phyloP scores from a whole-genome alignment of 2,888 invertebrate species.

The Maniola hyperantus region DNA sequence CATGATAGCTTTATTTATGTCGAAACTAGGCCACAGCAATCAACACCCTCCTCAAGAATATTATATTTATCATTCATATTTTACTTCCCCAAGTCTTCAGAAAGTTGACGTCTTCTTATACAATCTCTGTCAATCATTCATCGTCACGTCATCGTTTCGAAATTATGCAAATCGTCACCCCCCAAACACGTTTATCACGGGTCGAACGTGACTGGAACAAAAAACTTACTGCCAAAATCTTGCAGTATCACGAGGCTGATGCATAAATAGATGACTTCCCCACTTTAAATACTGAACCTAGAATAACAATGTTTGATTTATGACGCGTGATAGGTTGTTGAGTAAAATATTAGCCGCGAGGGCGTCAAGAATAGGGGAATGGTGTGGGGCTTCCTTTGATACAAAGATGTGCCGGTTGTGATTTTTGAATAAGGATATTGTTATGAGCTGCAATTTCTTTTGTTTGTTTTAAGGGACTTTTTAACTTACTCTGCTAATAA shows the following conservation, averaged over 20 bases:
- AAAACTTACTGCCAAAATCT: slow-evolving; percentile 47
- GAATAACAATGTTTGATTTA: slow-evolving; percentile 68
- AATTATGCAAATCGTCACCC: slow-evolving; percentile 30
- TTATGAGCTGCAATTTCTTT: background rate
- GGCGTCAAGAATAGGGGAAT: slow-evolving; percentile 41
- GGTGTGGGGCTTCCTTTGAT: slow-evolving; percentile 23
- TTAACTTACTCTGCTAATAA: background rate
- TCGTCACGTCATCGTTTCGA: slow-evolving; percentile 33
- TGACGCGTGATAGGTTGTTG: slow-evolving; percentile 58
- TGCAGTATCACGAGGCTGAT: slow-evolving; percentile 57
- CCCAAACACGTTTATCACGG: slow-evolving; percentile 35
- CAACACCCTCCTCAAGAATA: slow-evolving; percentile 2
- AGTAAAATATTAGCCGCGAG: slow-evolving; percentile 53
- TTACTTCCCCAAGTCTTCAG: background rate
- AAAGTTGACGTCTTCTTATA: slow-evolving; percentile 20
- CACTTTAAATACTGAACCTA: slow-evolving; percentile 51
- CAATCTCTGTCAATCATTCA: slow-evolving; percentile 34
- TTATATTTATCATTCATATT: background rate
- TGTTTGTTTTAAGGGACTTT: background rate
- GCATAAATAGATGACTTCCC: slow-evolving; percentile 68
- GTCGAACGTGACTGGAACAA: slow-evolving; percentile 46
- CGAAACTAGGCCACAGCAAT: slow-evolving; percentile 1
- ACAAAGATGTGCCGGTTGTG: slow-evolving; percentile 4
- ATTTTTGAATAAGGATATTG: slow-evolving; percentile 11
- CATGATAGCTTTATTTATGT: slow-evolving; percentile 10